Percentiles rank a stretch among this genome's conserved stretches.
phyloP scores from a whole-genome alignment of 2,113 vertebrate species.

The Elephantulus edwardii region DNA sequence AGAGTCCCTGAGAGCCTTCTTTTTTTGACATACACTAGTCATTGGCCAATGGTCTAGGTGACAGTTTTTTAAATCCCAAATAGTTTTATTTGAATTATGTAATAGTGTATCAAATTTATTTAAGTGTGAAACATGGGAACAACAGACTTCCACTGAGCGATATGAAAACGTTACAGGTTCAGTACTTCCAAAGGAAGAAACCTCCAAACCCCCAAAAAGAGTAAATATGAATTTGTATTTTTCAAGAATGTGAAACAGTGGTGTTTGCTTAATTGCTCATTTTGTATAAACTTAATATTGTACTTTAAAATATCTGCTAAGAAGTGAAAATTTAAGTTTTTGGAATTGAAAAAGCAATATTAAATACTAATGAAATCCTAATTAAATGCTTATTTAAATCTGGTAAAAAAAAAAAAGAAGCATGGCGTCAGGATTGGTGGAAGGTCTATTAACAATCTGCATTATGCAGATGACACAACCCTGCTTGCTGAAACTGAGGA shows the following conservation, averaged over 20 bases:
- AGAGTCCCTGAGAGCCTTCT: slow-evolving; percentile 31
- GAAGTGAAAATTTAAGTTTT: slow-evolving; percentile 92
- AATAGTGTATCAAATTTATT: slow-evolving; percentile 83
- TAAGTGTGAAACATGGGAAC: slow-evolving; percentile 86
- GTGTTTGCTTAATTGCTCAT: slow-evolving; percentile 95
- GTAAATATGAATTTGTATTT: slow-evolving; percentile 96
- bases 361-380: slow-evolving; percentile 94
- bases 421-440: no score
- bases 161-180: slow-evolving; percentile 90
- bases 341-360: slow-evolving; percentile 99
- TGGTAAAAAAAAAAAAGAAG: no score
- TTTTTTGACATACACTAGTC: slow-evolving; percentile 50
- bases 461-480: no score
- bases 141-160: slow-evolving; percentile 87
- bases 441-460: no score
- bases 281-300: slow-evolving; percentile 97
- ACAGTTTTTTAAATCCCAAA: slow-evolving; percentile 67
- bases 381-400: slow-evolving; percentile 91
- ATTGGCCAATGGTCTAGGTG: slow-evolving; percentile 71
- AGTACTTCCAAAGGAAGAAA: slow-evolving; percentile 95
- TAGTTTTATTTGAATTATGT: slow-evolving; percentile 80
- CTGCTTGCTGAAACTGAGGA: no score
- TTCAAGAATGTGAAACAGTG: slow-evolving; percentile 96
- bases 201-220: slow-evolving; percentile 91
- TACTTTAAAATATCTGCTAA: slow-evolving; percentile 90